A percentile compares a stretch with the other conserved stretches of the same genome.
Conservation (phyloP, 1,140 invertebrate species). For the Drosophila obscura region DNA sequence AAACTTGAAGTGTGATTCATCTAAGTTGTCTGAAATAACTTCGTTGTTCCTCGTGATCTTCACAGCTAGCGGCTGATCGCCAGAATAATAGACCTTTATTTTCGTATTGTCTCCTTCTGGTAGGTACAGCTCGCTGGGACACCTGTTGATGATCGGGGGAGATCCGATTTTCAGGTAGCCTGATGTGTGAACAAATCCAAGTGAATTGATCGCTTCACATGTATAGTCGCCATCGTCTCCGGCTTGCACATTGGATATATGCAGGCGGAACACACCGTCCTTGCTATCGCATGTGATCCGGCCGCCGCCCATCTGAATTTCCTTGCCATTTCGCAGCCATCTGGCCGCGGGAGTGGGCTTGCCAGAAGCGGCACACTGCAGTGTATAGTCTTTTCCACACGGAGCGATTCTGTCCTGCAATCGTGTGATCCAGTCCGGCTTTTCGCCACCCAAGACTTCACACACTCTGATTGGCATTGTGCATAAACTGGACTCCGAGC, state of each 20-base stretch:
- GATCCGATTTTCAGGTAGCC: conserved; percentile 95
- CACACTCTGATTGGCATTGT: conserved; percentile 95
- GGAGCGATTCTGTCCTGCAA: conserved; percentile 91
- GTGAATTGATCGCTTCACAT: conserved; percentile 96
- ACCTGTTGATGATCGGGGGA: conserved; percentile 96
- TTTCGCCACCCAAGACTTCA: conserved; percentile 93
- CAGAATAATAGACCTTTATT: conserved; percentile 96
- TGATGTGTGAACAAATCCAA: conserved; percentile 94
- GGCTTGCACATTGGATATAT: conserved; percentile 94
- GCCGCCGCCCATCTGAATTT: conserved; percentile 88
- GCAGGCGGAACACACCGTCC: conserved; percentile 93
- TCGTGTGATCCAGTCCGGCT: conserved; percentile 95
- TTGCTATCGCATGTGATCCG: conserved; percentile 90
- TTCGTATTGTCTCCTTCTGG: conserved; percentile 98
- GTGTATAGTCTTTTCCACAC: conserved; percentile 92
- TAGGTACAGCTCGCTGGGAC: conserved; percentile 94
- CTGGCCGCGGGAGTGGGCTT: conserved; percentile 94
- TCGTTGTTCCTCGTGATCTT: conserved; percentile 92
- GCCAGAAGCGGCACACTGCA: conserved; percentile 95
- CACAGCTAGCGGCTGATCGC: conserved; percentile 96
- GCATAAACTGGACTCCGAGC: conserved; percentile 94
- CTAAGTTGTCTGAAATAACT: conserved; percentile 85
- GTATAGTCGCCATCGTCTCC: conserved; percentile 98
- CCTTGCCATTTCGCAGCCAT: conserved; percentile 97
- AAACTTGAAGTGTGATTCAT: conserved; percentile 93